Evolutionary conservation across 2,113 vertebrate genomes (phyloP), one percentile per base, ranked within the genome.

Genomic region (Erythrocebus patas): DNA sequence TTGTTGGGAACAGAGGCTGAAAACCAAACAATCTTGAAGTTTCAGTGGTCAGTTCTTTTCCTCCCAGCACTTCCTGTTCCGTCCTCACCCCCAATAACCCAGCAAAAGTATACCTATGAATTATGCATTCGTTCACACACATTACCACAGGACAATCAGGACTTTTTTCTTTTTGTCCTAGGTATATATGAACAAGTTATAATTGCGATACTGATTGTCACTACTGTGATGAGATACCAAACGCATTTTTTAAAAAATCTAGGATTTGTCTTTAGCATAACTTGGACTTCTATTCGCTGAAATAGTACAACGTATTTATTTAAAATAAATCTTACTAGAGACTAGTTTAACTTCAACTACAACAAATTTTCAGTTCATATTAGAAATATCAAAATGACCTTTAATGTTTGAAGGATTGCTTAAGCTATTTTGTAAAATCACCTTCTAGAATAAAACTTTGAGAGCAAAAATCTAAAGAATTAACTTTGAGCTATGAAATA

Each of bases 351-450:
- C 12, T 95, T 95, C 35, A 88, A 96, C 57, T 89, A 96, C 64
- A 78, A 85, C 82, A 35, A 68, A 32, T 64, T 97, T 80, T 35
- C 64, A 95, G 68, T 85, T 93, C 50, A 72, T 17, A 38, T 81
- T 59, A 80, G 35, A 83, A 90, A 93, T 78, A 95, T 38, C 43
- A 95, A 97, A 96, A 79, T 68, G 43, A 75, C 2, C 45, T 86
- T 95, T 78, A 66, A 73, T 38, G 95, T 45, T 48, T 95, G n/a
- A 25, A 93, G 89, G 32, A 66, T 2, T 96, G 22, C 84, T 59
- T n/a, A 87, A 96, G 89, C 13, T 87, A 38, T 93, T 97, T 90
- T 88, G 70, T 27, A 94, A 97, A 97, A 80, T 68, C 23, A 92
- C 89, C 70, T 86, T 91, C 43, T 88, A 78, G 9, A 93, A 80